phyloP scores from a whole-genome alignment of 2,797 vertebrate genomes.

The Rhinatrema bivittatum region DNA sequence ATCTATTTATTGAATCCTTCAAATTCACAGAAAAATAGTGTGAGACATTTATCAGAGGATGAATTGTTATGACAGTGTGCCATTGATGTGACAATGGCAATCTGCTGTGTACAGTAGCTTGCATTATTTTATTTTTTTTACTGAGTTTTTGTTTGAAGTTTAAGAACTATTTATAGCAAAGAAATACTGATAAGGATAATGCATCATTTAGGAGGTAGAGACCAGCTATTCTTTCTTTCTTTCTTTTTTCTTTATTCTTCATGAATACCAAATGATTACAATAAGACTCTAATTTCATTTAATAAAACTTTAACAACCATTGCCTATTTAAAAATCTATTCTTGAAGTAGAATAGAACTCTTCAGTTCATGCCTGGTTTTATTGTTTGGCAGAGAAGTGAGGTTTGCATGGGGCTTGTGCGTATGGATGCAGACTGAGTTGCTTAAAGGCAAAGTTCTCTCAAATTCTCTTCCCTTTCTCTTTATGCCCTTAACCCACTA shows the following conservation, averaged over 20 bases:
- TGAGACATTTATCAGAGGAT: slow-evolving; percentile 21
- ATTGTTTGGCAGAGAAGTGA: neutral
- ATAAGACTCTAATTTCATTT: slow-evolving; percentile 13
- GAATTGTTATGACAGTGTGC: slow-evolving; percentile 54
- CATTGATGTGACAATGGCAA: slow-evolving; percentile 9
- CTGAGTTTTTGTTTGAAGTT: neutral
- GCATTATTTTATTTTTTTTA: neutral
- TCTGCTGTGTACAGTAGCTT: neutral
- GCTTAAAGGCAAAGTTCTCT: slow-evolving; percentile 4
- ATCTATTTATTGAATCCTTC: slow-evolving; percentile 59
- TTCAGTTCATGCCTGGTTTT: no score
- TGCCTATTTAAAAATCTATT: slow-evolving; percentile 9
- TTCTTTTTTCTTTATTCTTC: slow-evolving; percentile 16
- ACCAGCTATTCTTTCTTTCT: neutral
- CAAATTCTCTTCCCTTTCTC: no score
- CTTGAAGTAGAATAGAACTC: slow-evolving; percentile 13
- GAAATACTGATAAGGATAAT: neutral
- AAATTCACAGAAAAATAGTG: slow-evolving; percentile 33
- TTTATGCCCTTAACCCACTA: no score
- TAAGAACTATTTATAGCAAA: slow-evolving; percentile 6
- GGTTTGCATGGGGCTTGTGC: neutral
- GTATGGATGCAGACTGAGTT: neutral
- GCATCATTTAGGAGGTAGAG: neutral
- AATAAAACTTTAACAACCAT: slow-evolving; percentile 4
- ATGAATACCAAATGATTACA: slow-evolving; percentile 19